Conservation (phyloP, 2,888 invertebrate species). For the Acleris holmiana region DNA sequence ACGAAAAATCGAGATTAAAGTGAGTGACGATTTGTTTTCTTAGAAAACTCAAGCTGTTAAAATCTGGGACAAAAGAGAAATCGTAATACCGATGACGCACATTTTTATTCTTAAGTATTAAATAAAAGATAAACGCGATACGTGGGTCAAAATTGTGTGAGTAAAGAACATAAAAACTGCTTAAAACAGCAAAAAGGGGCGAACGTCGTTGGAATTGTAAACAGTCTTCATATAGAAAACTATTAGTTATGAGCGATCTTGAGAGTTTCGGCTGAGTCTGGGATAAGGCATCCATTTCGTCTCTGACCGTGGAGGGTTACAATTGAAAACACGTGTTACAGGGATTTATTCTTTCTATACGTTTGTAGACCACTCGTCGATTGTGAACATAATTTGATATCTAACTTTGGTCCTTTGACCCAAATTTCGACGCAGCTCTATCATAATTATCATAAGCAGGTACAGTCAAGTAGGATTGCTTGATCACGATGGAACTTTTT, state of each 20-base stretch:
- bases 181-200: constrained; percentile 33
- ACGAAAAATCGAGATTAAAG: too few species aligned
- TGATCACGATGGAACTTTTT: too few species aligned
- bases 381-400: too few species aligned
- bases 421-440: too few species aligned
- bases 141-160: constrained; percentile 23
- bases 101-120: constrained; percentile 10
- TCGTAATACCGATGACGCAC: not conserved
- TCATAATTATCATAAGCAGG: too few species aligned
- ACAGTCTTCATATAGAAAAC: constrained; percentile 31
- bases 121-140: constrained; percentile 22
- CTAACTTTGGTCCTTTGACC: too few species aligned
- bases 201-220: constrained; percentile 31
- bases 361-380: too few species aligned
- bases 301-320: constrained; percentile 13
- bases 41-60: too few species aligned
- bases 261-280: constrained; percentile 30
- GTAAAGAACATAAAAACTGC: constrained; percentile 28
- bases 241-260: constrained; percentile 34
- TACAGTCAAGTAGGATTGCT: too few species aligned
- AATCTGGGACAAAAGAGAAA: too few species aligned
- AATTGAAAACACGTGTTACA: constrained; percentile 31
- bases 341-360: not conserved
- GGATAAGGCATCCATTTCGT: constrained; percentile 30
- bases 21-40: too few species aligned